Evolutionary conservation across 2,797 vertebrate genomes (phyloP).

Genomic region (Onychomys arenicola): DNA sequence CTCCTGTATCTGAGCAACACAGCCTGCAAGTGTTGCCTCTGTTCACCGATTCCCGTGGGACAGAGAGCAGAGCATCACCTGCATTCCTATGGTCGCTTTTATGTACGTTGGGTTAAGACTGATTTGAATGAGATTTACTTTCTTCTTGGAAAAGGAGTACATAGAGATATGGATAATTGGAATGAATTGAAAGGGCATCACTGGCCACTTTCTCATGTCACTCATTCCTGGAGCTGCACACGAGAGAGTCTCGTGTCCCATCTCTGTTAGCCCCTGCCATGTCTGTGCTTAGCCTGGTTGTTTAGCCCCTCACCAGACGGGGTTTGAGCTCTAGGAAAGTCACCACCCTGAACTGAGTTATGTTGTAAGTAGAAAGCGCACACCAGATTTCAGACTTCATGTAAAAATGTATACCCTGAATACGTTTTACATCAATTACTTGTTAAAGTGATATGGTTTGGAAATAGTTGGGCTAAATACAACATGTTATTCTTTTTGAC

Average conservation of each 20-base stretch:
- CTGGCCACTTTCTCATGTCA: not conserved
- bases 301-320: not conserved
- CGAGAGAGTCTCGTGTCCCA: fast-evolving
- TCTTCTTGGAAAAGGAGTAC: not conserved
- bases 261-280: fast-evolving
- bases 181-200: not conserved
- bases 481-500: not conserved
- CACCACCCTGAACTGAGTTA: not conserved
- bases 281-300: fast-evolving
- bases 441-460: slow-evolving; percentile 9
- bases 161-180: not conserved
- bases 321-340: not conserved
- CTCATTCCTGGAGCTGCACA: fast-evolving
- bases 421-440: not conserved
- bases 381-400: not conserved
- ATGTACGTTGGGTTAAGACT: not conserved
- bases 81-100: not conserved
- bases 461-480: not conserved
- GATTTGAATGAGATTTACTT: not conserved
- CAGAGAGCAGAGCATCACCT: not conserved
- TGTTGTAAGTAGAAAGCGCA: not conserved
- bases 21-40: not conserved
- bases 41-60: not conserved
- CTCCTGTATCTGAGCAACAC: not conserved
- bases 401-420: not conserved